Percentiles rank a stretch among this genome's conserved stretches.
Conservation (phyloP, 2,888 invertebrate genomes). For the Eremobia ochroleuca region DNA sequence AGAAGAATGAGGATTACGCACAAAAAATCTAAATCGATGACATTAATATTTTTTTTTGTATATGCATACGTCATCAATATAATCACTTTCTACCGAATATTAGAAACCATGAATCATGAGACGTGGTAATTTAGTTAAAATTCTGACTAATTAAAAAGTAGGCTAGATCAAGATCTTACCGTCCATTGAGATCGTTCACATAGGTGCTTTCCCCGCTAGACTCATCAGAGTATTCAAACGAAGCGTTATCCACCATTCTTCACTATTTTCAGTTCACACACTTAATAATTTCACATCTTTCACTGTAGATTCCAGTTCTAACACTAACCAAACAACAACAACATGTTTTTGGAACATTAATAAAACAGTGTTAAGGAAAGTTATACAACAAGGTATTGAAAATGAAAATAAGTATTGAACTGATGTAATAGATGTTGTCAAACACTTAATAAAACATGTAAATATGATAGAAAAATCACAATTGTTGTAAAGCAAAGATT, state of each 20-base stretch:
- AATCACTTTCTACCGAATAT: slow-evolving; percentile 37
- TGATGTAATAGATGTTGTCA: background rate
- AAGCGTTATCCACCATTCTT: slow-evolving; percentile 88
- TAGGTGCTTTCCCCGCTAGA: slow-evolving; percentile 81
- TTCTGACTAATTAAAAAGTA: background rate
- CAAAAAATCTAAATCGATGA: background rate
- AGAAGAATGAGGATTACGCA: background rate
- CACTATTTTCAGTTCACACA: slow-evolving; percentile 62
- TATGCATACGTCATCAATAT: background rate
- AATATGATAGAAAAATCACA: slow-evolving; percentile 22
- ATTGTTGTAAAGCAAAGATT: slow-evolving; percentile 32
- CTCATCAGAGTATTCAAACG: slow-evolving; percentile 87
- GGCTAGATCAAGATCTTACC: slow-evolving; percentile 76
- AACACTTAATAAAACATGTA: slow-evolving; percentile 8
- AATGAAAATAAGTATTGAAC: slow-evolving; percentile 25
- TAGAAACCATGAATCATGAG: background rate
- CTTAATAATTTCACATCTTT: slow-evolving; percentile 58
- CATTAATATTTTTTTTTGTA: background rate
- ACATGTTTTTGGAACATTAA: slow-evolving; percentile 27
- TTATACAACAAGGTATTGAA: slow-evolving; percentile 6
- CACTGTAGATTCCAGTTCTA: slow-evolving; percentile 59
- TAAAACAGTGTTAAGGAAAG: background rate
- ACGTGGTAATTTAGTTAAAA: background rate
- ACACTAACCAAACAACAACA: slow-evolving; percentile 17
- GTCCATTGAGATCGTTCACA: slow-evolving; percentile 66